Percentiles rank a stretch among this genome's conserved stretches.
Conservation (phyloP, 2,113 vertebrate species). For the Panurus biarmicus region DNA sequence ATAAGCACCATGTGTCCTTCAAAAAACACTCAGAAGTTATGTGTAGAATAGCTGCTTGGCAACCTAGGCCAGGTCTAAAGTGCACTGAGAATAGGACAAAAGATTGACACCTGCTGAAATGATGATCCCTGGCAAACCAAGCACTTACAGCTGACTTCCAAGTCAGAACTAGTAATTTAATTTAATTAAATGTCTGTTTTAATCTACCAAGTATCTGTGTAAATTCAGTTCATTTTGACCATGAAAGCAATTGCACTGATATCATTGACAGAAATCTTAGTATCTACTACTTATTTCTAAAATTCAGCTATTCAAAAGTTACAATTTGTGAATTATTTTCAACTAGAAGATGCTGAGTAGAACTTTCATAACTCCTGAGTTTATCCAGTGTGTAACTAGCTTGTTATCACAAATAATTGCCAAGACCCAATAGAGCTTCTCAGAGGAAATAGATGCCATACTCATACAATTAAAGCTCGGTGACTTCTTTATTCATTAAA, state of each 20-base stretch:
- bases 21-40: neutral
- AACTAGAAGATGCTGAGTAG: neutral
- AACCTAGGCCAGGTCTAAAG: neutral
- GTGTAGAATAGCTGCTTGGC: neutral
- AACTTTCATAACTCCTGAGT: neutral
- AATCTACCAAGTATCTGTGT: neutral
- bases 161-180: neutral
- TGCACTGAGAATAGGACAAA: neutral
- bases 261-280: neutral
- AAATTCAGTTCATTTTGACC: neutral
- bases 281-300: neutral
- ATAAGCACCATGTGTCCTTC: neutral
- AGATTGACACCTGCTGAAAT: neutral
- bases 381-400: neutral
- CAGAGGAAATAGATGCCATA: constrained; percentile 42
- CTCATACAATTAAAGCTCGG: neutral
- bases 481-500: constrained; percentile 32
- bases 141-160: neutral
- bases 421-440: neutral
- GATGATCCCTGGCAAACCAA: neutral
- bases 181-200: neutral
- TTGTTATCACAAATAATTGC: neutral
- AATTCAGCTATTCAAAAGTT: neutral
- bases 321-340: neutral
- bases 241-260: neutral